Evolutionary conservation across 2,797 vertebrate species (phyloP).

Genomic region (Argya squamiceps): DNA sequence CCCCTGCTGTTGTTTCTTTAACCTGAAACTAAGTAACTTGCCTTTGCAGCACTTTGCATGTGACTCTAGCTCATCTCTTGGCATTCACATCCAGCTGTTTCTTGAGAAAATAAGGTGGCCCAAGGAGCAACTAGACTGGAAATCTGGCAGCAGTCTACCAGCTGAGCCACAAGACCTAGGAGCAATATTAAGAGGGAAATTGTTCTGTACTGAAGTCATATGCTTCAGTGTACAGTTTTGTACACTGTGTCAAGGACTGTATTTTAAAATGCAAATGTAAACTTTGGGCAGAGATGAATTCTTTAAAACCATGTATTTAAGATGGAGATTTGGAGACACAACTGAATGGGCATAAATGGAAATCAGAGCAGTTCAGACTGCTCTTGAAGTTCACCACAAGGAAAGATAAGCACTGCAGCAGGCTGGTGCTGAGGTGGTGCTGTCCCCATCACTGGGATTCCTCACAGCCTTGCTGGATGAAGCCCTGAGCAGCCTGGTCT

Average conservation of each 20-base stretch:
- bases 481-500: not conserved
- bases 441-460: fast-evolving
- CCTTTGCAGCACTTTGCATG: not conserved
- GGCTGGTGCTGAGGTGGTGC: not conserved
- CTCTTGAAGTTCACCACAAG: not conserved
- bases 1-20: slow-evolving; percentile 23
- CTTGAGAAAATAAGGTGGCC: not conserved
- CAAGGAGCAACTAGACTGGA: not conserved
- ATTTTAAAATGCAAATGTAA: not conserved
- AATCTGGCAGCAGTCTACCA: not conserved
- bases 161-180: not conserved
- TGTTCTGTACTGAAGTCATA: not conserved
- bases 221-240: not conserved
- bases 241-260: not conserved
- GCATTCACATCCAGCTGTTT: not conserved
- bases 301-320: not conserved
- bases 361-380: not conserved
- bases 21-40: not conserved
- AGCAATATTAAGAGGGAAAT: not conserved
- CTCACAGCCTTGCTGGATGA: not conserved
- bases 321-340: not conserved
- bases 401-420: not conserved
- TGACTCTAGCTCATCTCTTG: slow-evolving; percentile 12
- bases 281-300: not conserved
- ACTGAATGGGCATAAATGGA: not conserved